Evolutionary conservation across 2,888 invertebrate genomes (phyloP), one percentile per base, ranked within the genome.

Genomic region (Bhutanitis thaidina): DNA sequence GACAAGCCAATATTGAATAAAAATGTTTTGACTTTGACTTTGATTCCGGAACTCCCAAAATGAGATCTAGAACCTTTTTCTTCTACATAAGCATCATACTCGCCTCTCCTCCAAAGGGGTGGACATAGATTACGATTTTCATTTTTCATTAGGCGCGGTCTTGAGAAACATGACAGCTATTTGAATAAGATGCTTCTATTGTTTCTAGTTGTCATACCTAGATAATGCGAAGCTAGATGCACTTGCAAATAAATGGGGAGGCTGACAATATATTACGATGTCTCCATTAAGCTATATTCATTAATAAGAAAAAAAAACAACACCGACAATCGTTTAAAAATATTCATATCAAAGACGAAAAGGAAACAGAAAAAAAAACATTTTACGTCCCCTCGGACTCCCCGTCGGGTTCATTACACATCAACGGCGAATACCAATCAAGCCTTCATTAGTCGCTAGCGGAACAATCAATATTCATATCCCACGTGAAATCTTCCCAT

Each of bases 401-500:
- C 57, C 59, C 60, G 60, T 55, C 60, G 60, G 56, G 56, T 76
- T 77, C 72, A 77, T 75, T 82, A 81, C 85, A 84, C 79, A 84
- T 82, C 81, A 71, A 67, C 79, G 67, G 72, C 74, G 72, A 72
- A 72, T 70, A 80, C 85, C 86, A 86, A 88, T 88, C 85, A 80
- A 77, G 82, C 76, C 77, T 85, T 87, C 88, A 87, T 88, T 85
- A 88, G 77, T 77, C 63, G 59, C 63, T 58, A 65, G 60, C 69
- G 74, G 69, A 72, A 87, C 87, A 87, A 88, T 88, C 88, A 88
- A 89, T 89, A 88, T 85, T 82, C 83, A 88, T 85, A 87, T 88
- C 86, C 87, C 87, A 85, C 82, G 88, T 87, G 86, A 77, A 84
- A 83, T 84, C 80, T 79, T 79, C 76, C 55, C 55, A 64, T 70